Conservation (phyloP, 2,113 vertebrate species). For the Tautogolabrus adspersus region DNA sequence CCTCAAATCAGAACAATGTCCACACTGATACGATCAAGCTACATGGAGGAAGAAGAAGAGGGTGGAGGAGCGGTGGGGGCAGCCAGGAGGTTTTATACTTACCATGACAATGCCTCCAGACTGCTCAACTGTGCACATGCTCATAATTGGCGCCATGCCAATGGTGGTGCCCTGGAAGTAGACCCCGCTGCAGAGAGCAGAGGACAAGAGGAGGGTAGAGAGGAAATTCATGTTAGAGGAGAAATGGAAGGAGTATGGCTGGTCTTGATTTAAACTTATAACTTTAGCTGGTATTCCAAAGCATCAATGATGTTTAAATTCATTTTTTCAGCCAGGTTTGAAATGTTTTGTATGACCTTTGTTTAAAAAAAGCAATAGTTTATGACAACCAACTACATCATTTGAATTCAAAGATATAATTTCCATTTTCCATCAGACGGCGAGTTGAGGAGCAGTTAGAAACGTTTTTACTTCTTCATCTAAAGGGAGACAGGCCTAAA, state of each 20-base stretch:
- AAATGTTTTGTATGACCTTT: too few species aligned
- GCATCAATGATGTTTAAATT: too few species aligned
- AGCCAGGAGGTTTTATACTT: slow-evolving; percentile 71
- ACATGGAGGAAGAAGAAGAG: slow-evolving; percentile 23
- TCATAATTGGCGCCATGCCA: slow-evolving; percentile 99
- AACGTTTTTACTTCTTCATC: too few species aligned
- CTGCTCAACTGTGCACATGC: slow-evolving; percentile 98
- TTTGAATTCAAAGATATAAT: too few species aligned
- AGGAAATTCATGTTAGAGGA: not conserved
- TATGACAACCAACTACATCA: too few species aligned
- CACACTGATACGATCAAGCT: slow-evolving; percentile 47
- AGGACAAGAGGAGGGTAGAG: slow-evolving; percentile 9
- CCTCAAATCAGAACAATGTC: slow-evolving; percentile 50
- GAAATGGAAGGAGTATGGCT: not conserved
- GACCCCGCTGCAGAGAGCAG: slow-evolving; percentile 87
- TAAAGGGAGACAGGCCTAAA: too few species aligned
- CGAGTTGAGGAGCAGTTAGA: too few species aligned
- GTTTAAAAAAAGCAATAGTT: too few species aligned
- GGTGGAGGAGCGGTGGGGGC: slow-evolving; percentile 9
- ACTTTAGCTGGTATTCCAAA: not conserved
- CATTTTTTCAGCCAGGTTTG: too few species aligned
- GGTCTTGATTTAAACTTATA: not conserved
- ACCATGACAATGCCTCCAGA: slow-evolving; percentile 99
- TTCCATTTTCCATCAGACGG: too few species aligned
- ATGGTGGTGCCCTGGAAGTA: slow-evolving; percentile 98